Evolutionary conservation across 92 coral and sea anemone genomes (phyloP), one percentile per base, ranked within the genome.

Genomic region (Blastomussa wellsi): DNA sequence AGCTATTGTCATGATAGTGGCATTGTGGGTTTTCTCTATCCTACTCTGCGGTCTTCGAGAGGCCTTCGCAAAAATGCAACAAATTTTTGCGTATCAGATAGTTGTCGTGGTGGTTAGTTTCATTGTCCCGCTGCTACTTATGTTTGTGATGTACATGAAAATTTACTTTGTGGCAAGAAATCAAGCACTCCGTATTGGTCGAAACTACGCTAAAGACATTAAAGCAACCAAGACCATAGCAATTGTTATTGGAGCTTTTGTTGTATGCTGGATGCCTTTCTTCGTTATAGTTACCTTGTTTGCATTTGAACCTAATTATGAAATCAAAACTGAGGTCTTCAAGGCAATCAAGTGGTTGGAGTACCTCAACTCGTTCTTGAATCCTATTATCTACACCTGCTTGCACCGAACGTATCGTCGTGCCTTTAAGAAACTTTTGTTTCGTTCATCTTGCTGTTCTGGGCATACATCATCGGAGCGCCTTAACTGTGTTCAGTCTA

Each of bases 171-270:
- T 95, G 48, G 99, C 99, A 13, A 90, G 96, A 59, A 92, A 92
- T 53, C 99, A 96, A 81, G 95, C 99, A 55, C 95, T 89, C 20
- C 93, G 95, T 77, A 89, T 96, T 5, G 92, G 98, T 57, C 95
- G 94, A 47, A 91, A 96, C 87, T 95, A 81, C 80, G 92, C 97
- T 29, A 90, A 86, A 29, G 99, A 96, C 73, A 84, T 96, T 75
- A 96, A 96, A 82, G 99, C 99, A 19, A 92, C 98, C 11, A 96
- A 96, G 83, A 96, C 99, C 31, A 95, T 96, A 36, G 99, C 98
- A 17, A 95, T 96, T 31, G 98, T 96, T 16, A 91, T 96, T 53
- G 99, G 99, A 5, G 93, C 97, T 1, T 96, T 91, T 69, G 85
- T 95, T 28, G 60, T 94, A 38, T 96, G 99, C 73, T 96, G 98